phyloP scores from a whole-genome alignment of 2,797 vertebrate species.

The Lagorchestes hirsutus region DNA sequence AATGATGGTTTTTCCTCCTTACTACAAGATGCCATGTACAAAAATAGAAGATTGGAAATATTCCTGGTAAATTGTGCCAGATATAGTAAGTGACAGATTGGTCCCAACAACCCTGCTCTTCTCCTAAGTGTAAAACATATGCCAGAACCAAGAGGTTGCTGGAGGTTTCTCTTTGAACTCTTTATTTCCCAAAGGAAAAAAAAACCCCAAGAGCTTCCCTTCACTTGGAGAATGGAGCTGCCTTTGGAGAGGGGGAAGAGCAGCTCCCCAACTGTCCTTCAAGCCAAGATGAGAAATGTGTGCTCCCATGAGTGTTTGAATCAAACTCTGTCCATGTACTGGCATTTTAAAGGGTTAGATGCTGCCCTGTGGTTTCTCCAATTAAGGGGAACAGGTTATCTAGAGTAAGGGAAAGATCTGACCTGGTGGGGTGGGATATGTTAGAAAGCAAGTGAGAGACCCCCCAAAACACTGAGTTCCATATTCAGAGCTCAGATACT shows the following conservation, averaged over 20 bases:
- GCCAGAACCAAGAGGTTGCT: conserved; percentile 49
- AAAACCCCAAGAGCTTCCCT: background rate
- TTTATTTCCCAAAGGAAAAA: conserved; percentile 47
- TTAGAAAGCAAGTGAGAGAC: conserved; percentile 29
- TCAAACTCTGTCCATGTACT: background rate
- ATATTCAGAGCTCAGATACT: conserved; percentile 3
- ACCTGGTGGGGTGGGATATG: background rate
- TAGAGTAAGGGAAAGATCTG: conserved; percentile 14
- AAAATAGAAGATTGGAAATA: conserved; percentile 82
- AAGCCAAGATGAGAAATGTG: background rate
- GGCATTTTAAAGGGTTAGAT: background rate
- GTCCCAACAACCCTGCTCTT: background rate
- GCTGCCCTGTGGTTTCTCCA: background rate
- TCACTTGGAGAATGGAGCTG: conserved; percentile 12
- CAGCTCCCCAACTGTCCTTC: background rate
- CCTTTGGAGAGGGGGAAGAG: background rate
- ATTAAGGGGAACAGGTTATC: background rate
- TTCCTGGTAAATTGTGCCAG: conserved; percentile 76
- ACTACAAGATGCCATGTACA: conserved; percentile 51
- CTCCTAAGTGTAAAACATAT: background rate
- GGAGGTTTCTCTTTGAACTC: conserved; percentile 43
- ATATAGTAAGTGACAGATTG: conserved; percentile 71
- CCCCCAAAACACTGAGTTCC: conserved; percentile 17
- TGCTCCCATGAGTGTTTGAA: background rate
- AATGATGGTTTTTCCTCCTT: conserved; percentile 58